Conservation (phyloP, 2,113 vertebrate species). For the Phylloscopus trochilus region DNA sequence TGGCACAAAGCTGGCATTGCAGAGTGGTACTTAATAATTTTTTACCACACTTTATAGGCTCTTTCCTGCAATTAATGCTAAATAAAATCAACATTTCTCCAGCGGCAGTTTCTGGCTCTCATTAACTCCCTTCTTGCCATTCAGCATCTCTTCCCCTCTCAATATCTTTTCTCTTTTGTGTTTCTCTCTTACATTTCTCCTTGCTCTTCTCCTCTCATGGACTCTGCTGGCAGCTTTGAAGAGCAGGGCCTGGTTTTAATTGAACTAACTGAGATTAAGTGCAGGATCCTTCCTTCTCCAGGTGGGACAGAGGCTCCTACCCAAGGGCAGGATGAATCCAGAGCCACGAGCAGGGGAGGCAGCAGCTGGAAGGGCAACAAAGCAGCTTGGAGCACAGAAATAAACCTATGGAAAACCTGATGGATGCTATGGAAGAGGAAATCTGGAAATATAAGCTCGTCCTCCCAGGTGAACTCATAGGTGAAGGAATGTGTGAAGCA, state of each 20-base stretch:
- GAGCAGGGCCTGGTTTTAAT: constrained; percentile 47
- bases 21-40: constrained; percentile 69
- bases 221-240: constrained; percentile 43
- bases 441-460: not conserved
- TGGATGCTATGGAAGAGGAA: not conserved
- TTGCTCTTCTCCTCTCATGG: not conserved
- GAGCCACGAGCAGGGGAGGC: not conserved
- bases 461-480: not conserved
- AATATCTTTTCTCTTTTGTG: not conserved
- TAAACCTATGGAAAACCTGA: not conserved
- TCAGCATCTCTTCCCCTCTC: not conserved
- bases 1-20: constrained; percentile 75
- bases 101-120: constrained; percentile 56
- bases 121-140: not conserved
- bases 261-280: constrained; percentile 23
- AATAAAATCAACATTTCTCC: constrained; percentile 77
- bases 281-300: constrained; percentile 20
- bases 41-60: constrained; percentile 70
- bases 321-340: not conserved
- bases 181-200: not conserved
- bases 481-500: not conserved
- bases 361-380: not conserved
- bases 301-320: not conserved
- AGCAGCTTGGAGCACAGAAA: not conserved
- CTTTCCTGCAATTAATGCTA: constrained; percentile 79